Evolutionary conservation across 1,140 invertebrate genomes (phyloP).

Genomic region (Eubasilissa regina): DNA sequence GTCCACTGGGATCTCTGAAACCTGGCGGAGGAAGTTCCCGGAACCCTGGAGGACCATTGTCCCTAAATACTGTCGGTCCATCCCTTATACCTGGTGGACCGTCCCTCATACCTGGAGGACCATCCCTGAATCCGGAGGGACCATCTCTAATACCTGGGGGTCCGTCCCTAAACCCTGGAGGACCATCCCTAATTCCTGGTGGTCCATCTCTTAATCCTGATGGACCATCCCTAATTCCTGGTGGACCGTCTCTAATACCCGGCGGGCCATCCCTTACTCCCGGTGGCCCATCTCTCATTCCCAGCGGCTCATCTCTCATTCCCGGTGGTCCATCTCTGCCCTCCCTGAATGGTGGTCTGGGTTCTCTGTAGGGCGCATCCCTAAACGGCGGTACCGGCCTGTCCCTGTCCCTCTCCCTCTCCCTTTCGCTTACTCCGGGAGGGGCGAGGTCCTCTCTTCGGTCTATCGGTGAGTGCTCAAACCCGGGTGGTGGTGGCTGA

Average conservation of each 20-base stretch:
- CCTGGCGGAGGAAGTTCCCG: constrained; percentile 57
- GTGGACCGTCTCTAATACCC: constrained; percentile 37
- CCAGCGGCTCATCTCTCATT: constrained; percentile 34
- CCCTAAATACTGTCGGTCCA: constrained; percentile 61
- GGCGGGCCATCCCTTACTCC: constrained; percentile 43
- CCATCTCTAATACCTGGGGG: constrained; percentile 36
- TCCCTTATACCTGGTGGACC: constrained; percentile 61
- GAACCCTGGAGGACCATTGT: constrained; percentile 63
- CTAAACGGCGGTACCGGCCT: constrained; percentile 62
- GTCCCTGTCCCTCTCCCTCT: constrained; percentile 66
- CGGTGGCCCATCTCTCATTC: constrained; percentile 63
- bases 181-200: constrained; percentile 63
- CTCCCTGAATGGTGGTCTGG: constrained; percentile 33
- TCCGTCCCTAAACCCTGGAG: constrained; percentile 47
- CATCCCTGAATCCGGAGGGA: constrained; percentile 61
- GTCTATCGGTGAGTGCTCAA: constrained; percentile 69
- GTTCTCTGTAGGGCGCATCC: constrained; percentile 62
- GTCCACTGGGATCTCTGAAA: constrained; percentile 65
- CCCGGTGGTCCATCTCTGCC: constrained; percentile 42
- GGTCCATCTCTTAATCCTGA: constrained; percentile 43
- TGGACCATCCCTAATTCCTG: constrained; percentile 62
- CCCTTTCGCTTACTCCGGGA: constrained; percentile 61
- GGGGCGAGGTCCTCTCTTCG: constrained; percentile 66
- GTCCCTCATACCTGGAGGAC: constrained; percentile 51
- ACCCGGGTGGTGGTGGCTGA: constrained; percentile 72